phyloP scores from a whole-genome alignment of 2,888 invertebrate species.

The Ophion obscuratus region DNA sequence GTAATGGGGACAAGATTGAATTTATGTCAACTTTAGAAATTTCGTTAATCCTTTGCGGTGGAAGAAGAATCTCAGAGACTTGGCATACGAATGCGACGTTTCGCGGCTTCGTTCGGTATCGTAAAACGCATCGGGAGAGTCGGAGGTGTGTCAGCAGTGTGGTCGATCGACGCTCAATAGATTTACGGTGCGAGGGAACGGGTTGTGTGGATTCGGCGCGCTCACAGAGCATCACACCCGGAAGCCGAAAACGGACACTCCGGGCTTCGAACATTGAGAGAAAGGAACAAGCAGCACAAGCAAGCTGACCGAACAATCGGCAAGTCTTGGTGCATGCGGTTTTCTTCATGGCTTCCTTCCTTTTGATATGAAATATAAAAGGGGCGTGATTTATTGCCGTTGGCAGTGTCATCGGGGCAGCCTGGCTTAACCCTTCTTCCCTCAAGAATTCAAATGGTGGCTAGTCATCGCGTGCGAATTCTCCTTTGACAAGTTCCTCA shows the following conservation, averaged over 20 bases:
- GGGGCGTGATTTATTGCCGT: conserved; percentile 67
- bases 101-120: conserved; percentile 19
- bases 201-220: conserved; percentile 59
- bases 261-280: neutral
- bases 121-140: conserved; percentile 44
- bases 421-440: conserved; percentile 19
- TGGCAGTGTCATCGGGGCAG: conserved; percentile 65
- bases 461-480: neutral
- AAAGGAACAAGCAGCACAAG: conserved; percentile 17
- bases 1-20: conserved; percentile 19
- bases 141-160: conserved; percentile 36
- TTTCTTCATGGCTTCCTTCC: conserved; percentile 48
- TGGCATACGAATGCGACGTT: neutral
- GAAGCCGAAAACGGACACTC: neutral
- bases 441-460: neutral
- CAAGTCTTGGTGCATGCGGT: conserved; percentile 44
- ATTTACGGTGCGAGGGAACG: conserved; percentile 58
- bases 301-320: neutral
- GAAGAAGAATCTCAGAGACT: conserved; percentile 10
- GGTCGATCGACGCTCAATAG: conserved; percentile 51
- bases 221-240: conserved; percentile 13
- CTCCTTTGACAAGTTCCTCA: neutral
- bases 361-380: conserved; percentile 57
- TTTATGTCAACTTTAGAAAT: conserved; percentile 14
- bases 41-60: conserved; percentile 42